These are phyloP conservation scores for Catocala sponsa DNA, from an alignment of 2,888 invertebrate species.

Conservation along the genomic window DNA sequence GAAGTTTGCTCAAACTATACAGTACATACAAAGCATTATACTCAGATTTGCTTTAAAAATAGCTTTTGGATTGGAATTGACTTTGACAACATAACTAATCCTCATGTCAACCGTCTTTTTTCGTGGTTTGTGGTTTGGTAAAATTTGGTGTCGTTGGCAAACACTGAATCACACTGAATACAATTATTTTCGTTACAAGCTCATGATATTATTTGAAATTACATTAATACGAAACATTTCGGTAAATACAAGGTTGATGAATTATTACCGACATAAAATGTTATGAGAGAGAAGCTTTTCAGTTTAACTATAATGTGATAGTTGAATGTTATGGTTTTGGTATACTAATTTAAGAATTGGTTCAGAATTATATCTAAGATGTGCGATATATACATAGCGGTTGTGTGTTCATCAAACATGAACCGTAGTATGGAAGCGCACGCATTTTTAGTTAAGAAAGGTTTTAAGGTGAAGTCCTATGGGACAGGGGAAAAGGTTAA, in stretches of 20 bases:
- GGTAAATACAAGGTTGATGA: neutral
- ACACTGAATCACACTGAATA: neutral
- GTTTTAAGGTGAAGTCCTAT: conserved; percentile 97
- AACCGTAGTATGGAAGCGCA: conserved; percentile 99
- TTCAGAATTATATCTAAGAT: conserved; percentile 44
- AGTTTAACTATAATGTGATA: conserved; percentile 15
- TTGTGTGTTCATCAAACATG: conserved; percentile 99
- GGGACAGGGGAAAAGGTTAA: conserved; percentile 98
- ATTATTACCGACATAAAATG: neutral
- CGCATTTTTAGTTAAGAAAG: conserved; percentile 98
- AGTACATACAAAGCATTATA: no score
- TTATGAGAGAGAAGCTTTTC: neutral
- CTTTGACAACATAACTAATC: neutral
- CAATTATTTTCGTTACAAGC: neutral
- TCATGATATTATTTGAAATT: conserved; percentile 1
- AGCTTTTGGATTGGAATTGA: no score
- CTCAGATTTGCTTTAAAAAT: no score
- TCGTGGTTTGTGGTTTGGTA: no score
- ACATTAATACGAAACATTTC: neutral
- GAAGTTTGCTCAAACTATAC: no score
- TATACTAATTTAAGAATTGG: conserved; percentile 19
- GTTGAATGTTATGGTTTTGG: conserved; percentile 23
- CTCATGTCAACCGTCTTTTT: no score
- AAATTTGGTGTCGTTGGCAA: conserved; percentile 16
- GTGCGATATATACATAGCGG: conserved; percentile 93